Conservation (phyloP, 2,113 vertebrate genomes). For the Gymnorhina tibicen region DNA sequence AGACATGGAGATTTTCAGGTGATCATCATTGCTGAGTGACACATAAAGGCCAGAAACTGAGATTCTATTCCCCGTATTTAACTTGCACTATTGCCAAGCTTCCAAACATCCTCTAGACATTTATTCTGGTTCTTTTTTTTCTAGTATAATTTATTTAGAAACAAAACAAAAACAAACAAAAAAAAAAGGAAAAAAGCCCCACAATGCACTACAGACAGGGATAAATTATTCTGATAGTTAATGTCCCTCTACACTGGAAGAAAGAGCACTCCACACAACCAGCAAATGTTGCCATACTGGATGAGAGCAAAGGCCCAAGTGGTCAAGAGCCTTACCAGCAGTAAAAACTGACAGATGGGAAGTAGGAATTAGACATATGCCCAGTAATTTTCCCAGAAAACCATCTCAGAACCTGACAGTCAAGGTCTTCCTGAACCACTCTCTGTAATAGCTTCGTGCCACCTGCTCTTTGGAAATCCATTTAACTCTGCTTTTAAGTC, state of each 20-base stretch:
- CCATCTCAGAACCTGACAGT: neutral
- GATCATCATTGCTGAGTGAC: neutral
- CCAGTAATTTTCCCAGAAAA: neutral
- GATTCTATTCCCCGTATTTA: neutral
- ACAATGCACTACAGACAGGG: neutral
- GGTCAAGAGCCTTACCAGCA: neutral
- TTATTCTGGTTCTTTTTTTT: neutral
- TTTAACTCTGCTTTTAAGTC: neutral
- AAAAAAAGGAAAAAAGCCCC: neutral
- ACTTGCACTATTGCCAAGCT: neutral
- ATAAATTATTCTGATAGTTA: neutral
- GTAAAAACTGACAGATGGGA: neutral
- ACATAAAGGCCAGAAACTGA: neutral
- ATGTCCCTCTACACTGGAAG: neutral
- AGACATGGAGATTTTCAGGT: neutral
- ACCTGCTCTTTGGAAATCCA: neutral
- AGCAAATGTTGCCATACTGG: neutral
- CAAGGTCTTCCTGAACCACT: neutral
- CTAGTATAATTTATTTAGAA: neutral
- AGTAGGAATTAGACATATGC: neutral
- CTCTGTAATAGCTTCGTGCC: neutral
- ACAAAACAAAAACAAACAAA: neutral
- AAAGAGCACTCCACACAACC: neutral
- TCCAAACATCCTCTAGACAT: neutral
- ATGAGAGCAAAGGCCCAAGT: neutral